Evolutionary conservation across 92 coral and sea anemone genomes (phyloP), one percentile per base, ranked within the genome.

Genomic region (Nematostella vectensis): DNA sequence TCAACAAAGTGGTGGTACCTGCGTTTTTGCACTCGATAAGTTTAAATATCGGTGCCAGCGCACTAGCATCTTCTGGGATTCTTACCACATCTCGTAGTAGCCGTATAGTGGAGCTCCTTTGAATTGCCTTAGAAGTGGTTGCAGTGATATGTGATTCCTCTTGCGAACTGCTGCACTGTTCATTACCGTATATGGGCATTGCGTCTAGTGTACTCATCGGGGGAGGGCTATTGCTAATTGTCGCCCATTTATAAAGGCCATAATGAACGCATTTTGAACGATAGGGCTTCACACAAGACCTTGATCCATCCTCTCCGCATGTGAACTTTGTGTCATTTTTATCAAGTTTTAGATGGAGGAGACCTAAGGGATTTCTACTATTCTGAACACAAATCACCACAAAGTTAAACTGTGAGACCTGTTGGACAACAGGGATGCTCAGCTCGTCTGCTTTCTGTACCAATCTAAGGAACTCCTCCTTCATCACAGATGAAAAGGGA

Each of bases 11-110:
- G 1, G 72, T 66, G 3, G 72, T 66, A 18, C 54, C 72, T 11
- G 72, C 72, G 44, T 66, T 66, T 47, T 51, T 66, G 31, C 63
- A 42, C 57, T 66, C 72, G 30, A 66, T 55, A 26, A 66, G 72
- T 20, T 55, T 66, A 54, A 66, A 66, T 18, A 66, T 66, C 1
- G 72, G 72, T 29, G 40, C 39, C 29, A 66, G 40, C 21, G 72
- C 53, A 19, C 48, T 55, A 0, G 72, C 31, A 30, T 66, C 72
- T 66, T 66, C 72, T 19, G 72, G 72, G 45, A 66, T 66, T 29
- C 55, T 66, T 22, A 66, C 72, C 1, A 47, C 26, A 20, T 55
- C 55, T 27, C 57, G 51, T 3, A 66, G 55, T 38, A 66, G 48
- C 27, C 55, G 47, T 26, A 66, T 63, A 0, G 72, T 66, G 20